These are phyloP conservation scores for Heliconius sara DNA, from an alignment of 2,888 invertebrate genomes.

Conservation along the genomic window DNA sequence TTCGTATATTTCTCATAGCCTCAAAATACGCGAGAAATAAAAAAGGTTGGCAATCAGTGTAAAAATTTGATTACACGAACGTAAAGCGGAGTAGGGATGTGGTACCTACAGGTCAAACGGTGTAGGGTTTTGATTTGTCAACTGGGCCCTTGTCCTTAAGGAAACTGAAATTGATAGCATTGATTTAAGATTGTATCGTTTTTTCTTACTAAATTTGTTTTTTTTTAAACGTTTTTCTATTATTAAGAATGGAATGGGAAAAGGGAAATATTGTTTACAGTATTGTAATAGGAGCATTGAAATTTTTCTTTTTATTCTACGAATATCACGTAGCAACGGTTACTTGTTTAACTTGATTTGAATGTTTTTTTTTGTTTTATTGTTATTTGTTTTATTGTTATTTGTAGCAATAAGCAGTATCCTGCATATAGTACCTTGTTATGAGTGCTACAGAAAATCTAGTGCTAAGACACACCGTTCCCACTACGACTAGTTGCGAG, in stretches of 20 bases:
- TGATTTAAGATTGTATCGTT: conserved; percentile 17
- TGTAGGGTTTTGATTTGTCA: conserved; percentile 26
- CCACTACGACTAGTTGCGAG: too few species aligned
- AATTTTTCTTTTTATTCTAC: background rate
- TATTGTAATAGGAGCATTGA: background rate
- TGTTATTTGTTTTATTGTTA: too few species aligned
- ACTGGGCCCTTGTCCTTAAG: conserved; percentile 10
- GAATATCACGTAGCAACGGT: background rate
- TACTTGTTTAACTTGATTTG: too few species aligned
- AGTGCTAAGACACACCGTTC: background rate
- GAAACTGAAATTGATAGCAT: conserved; percentile 22
- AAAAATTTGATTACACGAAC: conserved; percentile 49
- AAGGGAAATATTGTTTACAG: background rate
- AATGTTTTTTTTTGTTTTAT: too few species aligned
- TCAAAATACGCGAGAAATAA: conserved; percentile 35
- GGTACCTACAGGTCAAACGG: background rate
- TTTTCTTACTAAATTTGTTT: background rate
- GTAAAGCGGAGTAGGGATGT: conserved; percentile 45
- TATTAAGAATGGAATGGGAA: background rate
- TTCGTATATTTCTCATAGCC: background rate
- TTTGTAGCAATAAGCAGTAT: background rate
- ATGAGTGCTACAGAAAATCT: too few species aligned
- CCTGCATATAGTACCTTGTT: background rate
- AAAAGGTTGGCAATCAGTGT: conserved; percentile 45
- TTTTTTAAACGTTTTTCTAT: conserved; percentile 5